These are phyloP conservation scores for Rhyacichthys aspro DNA, from an alignment of 2,797 vertebrate genomes.

Conservation along the genomic window DNA sequence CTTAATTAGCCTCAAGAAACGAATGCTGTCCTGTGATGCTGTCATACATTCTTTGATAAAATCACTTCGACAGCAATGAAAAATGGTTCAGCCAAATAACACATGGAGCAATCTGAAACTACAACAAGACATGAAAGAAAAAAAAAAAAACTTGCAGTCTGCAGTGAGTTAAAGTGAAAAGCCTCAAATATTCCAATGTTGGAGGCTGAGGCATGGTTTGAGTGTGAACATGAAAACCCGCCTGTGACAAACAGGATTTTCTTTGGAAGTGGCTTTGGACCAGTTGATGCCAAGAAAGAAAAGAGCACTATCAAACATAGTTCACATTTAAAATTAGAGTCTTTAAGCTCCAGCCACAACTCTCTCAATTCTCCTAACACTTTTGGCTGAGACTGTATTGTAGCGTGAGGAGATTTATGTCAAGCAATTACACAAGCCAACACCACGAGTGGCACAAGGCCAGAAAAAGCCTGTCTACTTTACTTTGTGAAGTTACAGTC, in stretches of 20 bases:
- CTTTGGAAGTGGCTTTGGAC: constrained; percentile 29
- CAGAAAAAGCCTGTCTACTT: constrained; percentile 31
- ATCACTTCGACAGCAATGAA: constrained; percentile 33
- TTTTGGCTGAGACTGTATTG: constrained; percentile 25
- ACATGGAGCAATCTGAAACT: constrained; percentile 41
- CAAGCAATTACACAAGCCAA: constrained; percentile 29
- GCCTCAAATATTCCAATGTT: constrained; percentile 31
- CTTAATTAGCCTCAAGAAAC: constrained; percentile 25
- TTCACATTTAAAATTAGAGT: constrained; percentile 18
- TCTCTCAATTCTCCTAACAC: constrained; percentile 11
- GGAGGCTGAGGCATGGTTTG: constrained; percentile 20
- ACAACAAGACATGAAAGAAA: neutral
- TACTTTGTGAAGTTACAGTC: constrained; percentile 5
- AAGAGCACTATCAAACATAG: constrained; percentile 4
- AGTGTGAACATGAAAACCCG: constrained; percentile 31
- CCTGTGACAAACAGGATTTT: constrained; percentile 10
- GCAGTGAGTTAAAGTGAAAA: constrained; percentile 32
- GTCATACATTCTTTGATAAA: constrained; percentile 35
- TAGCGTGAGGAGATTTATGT: constrained; percentile 26
- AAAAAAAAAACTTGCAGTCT: constrained; percentile 10
- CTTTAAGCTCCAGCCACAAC: constrained; percentile 11
- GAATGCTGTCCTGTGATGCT: constrained; percentile 15
- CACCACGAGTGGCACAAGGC: constrained; percentile 26
- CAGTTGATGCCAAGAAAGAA: constrained; percentile 13
- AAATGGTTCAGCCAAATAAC: constrained; percentile 36